Evolutionary conservation across 2,797 vertebrate species (phyloP).

Genomic region (Caiman crocodilus): DNA sequence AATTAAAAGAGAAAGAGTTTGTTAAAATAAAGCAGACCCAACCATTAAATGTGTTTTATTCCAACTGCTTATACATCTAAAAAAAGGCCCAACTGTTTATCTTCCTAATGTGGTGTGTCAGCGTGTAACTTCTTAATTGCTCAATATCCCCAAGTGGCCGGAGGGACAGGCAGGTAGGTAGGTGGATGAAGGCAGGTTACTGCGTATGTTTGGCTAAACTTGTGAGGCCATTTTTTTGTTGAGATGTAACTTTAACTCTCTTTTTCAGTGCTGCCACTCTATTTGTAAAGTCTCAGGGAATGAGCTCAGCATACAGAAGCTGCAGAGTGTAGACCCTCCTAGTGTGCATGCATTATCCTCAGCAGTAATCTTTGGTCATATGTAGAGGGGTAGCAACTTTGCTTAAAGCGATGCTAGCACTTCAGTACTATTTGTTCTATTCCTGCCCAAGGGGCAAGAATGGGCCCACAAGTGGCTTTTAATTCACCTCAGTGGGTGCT

Average conservation of each 20-base stretch:
- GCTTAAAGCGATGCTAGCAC: background rate
- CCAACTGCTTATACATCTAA: no score
- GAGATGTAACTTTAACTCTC: background rate
- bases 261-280: background rate
- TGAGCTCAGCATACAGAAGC: background rate
- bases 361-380: background rate
- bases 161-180: no score
- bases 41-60: no score
- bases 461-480: slow-evolving; percentile 10
- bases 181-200: no score
- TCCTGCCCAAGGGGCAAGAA: slow-evolving; percentile 38
- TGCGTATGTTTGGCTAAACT: background rate
- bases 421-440: background rate
- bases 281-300: background rate
- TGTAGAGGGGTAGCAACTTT: background rate
- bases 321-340: background rate
- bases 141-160: background rate
- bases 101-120: background rate
- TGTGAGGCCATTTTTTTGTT: background rate
- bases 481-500: background rate
- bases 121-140: background rate
- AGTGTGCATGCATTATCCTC: background rate
- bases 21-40: background rate
- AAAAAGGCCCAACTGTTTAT: background rate
- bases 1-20: background rate